A percentile compares a stretch with the other conserved stretches of the same genome.
These are phyloP conservation scores for Siniperca obscura DNA, from an alignment of 2,797 vertebrate species.

Conservation along the genomic window DNA sequence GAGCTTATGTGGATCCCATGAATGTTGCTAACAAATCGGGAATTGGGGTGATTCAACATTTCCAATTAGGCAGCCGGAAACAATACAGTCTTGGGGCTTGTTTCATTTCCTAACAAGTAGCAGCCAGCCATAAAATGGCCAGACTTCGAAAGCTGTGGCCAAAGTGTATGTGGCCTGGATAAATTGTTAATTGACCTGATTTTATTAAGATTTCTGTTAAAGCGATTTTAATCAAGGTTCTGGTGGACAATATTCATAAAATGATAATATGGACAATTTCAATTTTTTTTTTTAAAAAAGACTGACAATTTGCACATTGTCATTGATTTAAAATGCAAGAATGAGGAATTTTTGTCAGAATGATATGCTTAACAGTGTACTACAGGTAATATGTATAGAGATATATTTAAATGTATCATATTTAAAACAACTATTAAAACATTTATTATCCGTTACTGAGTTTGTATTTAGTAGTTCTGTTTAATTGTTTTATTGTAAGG, in stretches of 20 bases:
- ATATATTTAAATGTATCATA: background rate
- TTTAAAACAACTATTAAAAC: background rate
- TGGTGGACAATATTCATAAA: background rate
- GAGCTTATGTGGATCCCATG: constrained; percentile 22
- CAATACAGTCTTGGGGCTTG: background rate
- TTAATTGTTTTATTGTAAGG: background rate
- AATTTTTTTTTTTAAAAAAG: background rate
- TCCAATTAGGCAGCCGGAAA: background rate
- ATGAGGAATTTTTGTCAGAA: background rate
- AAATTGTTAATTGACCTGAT: background rate
- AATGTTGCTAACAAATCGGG: constrained; percentile 4
- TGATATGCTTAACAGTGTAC: background rate
- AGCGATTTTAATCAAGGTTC: background rate
- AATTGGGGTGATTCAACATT: constrained; percentile 21
- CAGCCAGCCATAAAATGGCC: background rate
- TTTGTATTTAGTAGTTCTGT: background rate
- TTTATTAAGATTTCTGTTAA: background rate
- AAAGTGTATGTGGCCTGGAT: background rate
- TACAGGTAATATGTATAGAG: background rate
- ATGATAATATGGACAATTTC: background rate
- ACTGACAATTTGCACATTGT: background rate
- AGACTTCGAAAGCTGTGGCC: background rate
- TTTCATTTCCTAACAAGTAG: background rate
- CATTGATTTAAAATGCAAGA: background rate
- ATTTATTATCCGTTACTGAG: background rate